phyloP scores from a whole-genome alignment of 2,113 vertebrate species.

The Shinisaurus crocodilurus region DNA sequence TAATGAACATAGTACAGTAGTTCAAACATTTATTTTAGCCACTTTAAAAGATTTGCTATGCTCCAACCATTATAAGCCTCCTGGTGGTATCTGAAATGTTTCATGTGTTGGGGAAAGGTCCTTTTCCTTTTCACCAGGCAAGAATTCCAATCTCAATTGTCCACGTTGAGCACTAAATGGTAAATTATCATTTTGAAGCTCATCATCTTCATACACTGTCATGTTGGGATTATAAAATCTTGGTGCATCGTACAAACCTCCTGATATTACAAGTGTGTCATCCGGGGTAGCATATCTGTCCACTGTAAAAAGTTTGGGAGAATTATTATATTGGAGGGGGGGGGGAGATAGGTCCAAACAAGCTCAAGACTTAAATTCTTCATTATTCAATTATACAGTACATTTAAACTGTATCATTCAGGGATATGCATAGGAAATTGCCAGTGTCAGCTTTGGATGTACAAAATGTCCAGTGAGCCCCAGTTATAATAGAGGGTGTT shows the following conservation, averaged over 20 bases:
- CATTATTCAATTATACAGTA: neutral
- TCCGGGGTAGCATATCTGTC: constrained; percentile 67
- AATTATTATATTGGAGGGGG: neutral
- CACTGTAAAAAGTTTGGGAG: constrained; percentile 49
- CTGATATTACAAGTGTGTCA: constrained; percentile 78
- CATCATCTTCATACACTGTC: constrained; percentile 57
- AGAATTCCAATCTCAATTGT: constrained; percentile 74
- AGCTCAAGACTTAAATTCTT: neutral
- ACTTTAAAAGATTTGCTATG: neutral
- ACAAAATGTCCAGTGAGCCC: neutral
- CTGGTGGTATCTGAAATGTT: constrained; percentile 42
- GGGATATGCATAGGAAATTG: neutral
- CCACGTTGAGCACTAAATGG: constrained; percentile 49
- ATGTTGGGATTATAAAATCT: constrained; percentile 64
- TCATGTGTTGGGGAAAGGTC: constrained; percentile 40
- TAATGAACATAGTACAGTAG: neutral
- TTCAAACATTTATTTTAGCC: neutral
- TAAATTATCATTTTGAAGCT: constrained; percentile 37
- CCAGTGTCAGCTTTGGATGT: neutral
- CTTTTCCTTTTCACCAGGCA: constrained; percentile 57
- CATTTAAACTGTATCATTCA: neutral
- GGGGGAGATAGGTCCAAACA: neutral
- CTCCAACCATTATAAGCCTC: constrained; percentile 5
- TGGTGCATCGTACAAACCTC: constrained; percentile 78
- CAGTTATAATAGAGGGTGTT: neutral